A percentile compares a stretch with the other conserved stretches of the same genome.
Evolutionary conservation across 2,113 vertebrate genomes (phyloP).

Genomic region (Anolis sagrei): DNA sequence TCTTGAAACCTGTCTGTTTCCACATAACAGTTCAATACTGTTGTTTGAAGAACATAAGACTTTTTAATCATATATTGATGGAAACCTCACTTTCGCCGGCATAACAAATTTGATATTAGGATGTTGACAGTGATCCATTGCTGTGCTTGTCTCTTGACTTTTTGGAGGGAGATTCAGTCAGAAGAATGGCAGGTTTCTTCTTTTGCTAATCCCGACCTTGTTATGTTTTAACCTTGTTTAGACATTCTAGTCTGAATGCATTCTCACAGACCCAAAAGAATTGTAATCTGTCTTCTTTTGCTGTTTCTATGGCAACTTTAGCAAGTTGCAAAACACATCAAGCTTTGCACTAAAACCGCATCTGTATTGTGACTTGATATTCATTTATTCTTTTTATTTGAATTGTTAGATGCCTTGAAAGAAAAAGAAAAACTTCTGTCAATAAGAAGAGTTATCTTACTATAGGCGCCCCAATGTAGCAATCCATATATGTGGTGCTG

Average conservation of each 20-base stretch:
- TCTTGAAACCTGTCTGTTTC: too few species aligned
- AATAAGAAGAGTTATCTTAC: background rate
- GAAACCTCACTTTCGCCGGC: background rate
- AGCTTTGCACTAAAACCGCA: slow-evolving; percentile 42
- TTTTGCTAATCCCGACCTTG: slow-evolving; percentile 15
- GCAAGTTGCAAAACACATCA: slow-evolving; percentile 47
- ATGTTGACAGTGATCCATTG: background rate
- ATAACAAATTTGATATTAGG: background rate
- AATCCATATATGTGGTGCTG: background rate
- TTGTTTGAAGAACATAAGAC: background rate
- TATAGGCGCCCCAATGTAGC: background rate
- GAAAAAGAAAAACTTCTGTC: background rate
- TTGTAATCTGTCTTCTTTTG: slow-evolving; percentile 58
- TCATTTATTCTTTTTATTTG: slow-evolving; percentile 41
- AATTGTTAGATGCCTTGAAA: slow-evolving; percentile 20
- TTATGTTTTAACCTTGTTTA: slow-evolving; percentile 41
- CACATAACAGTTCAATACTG: background rate
- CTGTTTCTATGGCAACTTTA: slow-evolving; percentile 71
- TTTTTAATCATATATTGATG: background rate
- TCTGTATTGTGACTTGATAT: slow-evolving; percentile 44
- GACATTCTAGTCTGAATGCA: slow-evolving; percentile 54
- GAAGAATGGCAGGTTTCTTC: background rate
- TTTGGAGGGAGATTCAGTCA: background rate
- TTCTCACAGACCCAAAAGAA: slow-evolving; percentile 54
- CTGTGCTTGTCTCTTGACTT: background rate